Evolutionary conservation across 2,113 vertebrate species (phyloP), one percentile per base, ranked within the genome.

Genomic region (Hylia prasina): DNA sequence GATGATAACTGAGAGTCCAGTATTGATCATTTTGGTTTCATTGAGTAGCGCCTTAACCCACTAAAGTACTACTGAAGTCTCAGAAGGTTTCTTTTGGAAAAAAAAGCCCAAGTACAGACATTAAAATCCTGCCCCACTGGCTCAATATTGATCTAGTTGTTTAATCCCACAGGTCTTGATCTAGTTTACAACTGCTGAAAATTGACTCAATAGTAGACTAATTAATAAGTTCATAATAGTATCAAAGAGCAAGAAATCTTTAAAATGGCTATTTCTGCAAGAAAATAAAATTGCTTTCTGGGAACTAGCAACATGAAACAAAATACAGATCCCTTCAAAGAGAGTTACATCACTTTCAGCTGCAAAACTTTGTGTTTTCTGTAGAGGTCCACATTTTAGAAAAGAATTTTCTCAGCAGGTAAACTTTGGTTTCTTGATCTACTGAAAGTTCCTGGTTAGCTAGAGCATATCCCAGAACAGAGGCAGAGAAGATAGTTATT

Each of bases 201-300:
- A 94, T 91, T 90, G 82, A 90, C 82, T 96, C 54, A 57, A 50
- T 81, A 86, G 82, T 58, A 82, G 87, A 90, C 87, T 95, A 97
- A 95, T 96, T 94, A 95, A 93, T 96, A 96, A 90, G 63, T 95
- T 95, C 88, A 92, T 95, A 93, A 96, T 94, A 96, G 82, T 96
- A 96, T 97, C 94, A 97, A 97, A 97, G 92, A 90, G 76, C 51
- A 94, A 95, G 68, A 94, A 91, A 97, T 95, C 91, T 96, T 97
- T 91, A 96, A 94, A 96, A 94, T 93, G 89, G 66, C 70, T 94
- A 58, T 93, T 96, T 89, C 87, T 95, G 91, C 94, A 96, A 95
- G 85, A 51, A 90, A 94, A 93, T 95, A 54, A 94, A 86, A 88
- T 90, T 95, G 50, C 58, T 95, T 91, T 85, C 75, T 93, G 93